phyloP scores from a whole-genome alignment of 2,888 invertebrate genomes.

The Lepidocyrtinus sp. region DNA sequence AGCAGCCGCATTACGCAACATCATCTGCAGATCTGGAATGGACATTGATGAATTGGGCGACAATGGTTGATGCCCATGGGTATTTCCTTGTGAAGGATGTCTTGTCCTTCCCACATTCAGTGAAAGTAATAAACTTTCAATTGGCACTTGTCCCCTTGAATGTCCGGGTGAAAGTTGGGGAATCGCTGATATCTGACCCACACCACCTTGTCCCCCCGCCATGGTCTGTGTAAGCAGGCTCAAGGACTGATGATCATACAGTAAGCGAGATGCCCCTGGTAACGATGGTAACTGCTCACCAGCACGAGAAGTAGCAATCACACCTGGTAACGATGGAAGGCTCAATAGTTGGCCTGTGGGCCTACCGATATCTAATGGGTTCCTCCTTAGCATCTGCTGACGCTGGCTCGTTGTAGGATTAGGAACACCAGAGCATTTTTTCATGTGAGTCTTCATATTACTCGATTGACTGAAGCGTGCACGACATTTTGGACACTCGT shows the following conservation, averaged over 20 bases:
- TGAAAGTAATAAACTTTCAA: constrained; percentile 46
- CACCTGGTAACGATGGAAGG: constrained; percentile 16
- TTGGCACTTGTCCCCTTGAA: constrained; percentile 48
- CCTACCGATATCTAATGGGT: constrained; percentile 38
- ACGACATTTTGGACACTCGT: constrained; percentile 68
- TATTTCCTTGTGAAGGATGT: constrained; percentile 36
- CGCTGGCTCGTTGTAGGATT: constrained; percentile 44
- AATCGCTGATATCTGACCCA: no score
- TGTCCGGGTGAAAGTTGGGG: constrained; percentile 45
- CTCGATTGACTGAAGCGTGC: constrained; percentile 88
- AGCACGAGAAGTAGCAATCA: constrained; percentile 21
- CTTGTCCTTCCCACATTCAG: constrained; percentile 41
- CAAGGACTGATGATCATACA: constrained; percentile 40
- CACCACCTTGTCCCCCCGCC: constrained; percentile 7
- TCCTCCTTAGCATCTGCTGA: constrained; percentile 49
- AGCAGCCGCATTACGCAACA: constrained; percentile 36
- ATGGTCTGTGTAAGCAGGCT: constrained; percentile 28
- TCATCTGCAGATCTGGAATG: constrained; percentile 38
- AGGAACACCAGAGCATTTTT: constrained; percentile 77
- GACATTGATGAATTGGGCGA: constrained; percentile 41
- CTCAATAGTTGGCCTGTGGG: constrained; percentile 22
- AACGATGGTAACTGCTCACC: constrained; percentile 31
- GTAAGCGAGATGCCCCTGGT: constrained; percentile 20
- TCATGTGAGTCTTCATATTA: constrained; percentile 89
- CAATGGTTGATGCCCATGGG: constrained; percentile 19